phyloP scores from a whole-genome alignment of 2,113 vertebrate genomes.

The Sigmodon hispidus region DNA sequence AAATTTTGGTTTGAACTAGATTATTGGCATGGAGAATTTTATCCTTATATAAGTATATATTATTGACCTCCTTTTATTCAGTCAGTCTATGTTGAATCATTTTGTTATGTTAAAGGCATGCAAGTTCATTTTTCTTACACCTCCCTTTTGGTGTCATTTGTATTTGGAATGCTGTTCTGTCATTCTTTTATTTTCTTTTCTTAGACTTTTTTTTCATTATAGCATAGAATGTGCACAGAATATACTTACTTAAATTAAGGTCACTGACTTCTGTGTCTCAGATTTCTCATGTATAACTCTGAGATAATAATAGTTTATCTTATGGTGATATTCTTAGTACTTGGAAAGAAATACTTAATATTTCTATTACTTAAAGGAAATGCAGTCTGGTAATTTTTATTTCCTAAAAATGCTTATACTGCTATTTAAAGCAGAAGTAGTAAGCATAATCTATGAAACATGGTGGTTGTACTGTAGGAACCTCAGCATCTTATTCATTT shows the following conservation, averaged over 20 bases:
- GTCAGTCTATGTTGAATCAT: not conserved
- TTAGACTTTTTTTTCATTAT: not conserved
- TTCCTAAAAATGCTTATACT: not conserved
- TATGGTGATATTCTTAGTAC: not conserved
- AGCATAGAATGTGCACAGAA: not conserved
- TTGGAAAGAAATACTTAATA: constrained; percentile 27
- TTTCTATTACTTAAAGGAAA: constrained; percentile 28
- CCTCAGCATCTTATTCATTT: not conserved
- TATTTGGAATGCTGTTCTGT: constrained; percentile 3
- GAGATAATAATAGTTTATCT: constrained; percentile 18
- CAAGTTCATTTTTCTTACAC: constrained; percentile 33
- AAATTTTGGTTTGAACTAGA: constrained; percentile 46
- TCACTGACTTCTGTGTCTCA: constrained; percentile 24
- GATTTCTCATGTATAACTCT: constrained; percentile 36
- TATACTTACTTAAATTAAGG: not conserved
- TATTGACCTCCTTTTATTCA: constrained; percentile 1
- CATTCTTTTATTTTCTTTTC: constrained; percentile 1
- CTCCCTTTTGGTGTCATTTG: not conserved
- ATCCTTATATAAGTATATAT: not conserved
- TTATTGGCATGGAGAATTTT: constrained; percentile 5
- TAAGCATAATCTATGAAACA: not conserved
- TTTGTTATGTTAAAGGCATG: not conserved
- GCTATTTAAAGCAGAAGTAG: not conserved
- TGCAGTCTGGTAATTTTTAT: not conserved
- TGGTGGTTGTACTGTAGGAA: not conserved